Conservation (phyloP, 2,113 vertebrate species). For the Cromileptes altivelis region DNA sequence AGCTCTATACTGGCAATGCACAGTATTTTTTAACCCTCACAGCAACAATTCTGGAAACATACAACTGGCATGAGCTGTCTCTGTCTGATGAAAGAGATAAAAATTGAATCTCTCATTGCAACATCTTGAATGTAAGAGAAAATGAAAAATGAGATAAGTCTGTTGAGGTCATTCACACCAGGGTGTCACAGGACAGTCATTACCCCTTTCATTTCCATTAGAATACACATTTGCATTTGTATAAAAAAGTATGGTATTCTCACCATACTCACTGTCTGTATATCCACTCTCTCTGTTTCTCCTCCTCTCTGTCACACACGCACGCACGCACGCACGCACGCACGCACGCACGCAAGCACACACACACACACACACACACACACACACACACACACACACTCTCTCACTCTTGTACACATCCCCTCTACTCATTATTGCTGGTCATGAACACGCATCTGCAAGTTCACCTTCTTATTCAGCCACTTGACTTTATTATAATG, state of each 20-base stretch:
- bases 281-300: no score
- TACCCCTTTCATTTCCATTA: neutral
- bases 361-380: neutral
- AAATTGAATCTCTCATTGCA: neutral
- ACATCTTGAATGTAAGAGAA: neutral
- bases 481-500: conserved; percentile 21
- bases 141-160: neutral
- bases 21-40: neutral
- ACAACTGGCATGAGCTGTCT: neutral
- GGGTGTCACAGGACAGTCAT: conserved; percentile 1
- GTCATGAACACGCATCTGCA: conserved; percentile 25
- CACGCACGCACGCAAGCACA: neutral
- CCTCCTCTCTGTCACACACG: no score
- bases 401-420: neutral
- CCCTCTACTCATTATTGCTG: conserved; percentile 21
- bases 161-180: neutral
- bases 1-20: neutral
- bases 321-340: neutral
- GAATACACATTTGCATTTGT: conserved; percentile 1
- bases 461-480: conserved; percentile 13
- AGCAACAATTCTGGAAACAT: neutral
- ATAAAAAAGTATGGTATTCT: neutral
- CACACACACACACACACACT: neutral
- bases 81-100: neutral
- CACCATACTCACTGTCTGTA: no score